A percentile compares a stretch with the other conserved stretches of the same genome.
Evolutionary conservation across 2,888 invertebrate genomes (phyloP).

Genomic region (Dusona sp.): DNA sequence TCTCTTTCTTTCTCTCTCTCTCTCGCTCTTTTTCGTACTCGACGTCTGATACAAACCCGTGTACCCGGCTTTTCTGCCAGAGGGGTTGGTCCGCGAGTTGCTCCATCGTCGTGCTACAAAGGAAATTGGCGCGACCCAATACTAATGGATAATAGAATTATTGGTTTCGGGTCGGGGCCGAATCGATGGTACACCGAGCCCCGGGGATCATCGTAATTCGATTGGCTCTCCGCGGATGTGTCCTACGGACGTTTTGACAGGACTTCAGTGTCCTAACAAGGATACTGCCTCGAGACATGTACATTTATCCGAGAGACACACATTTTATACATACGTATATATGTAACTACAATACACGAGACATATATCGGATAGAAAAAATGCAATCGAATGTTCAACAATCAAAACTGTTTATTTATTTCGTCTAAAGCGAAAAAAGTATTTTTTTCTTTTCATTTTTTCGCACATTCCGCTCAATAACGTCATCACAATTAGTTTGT

Average conservation of each 20-base stretch:
- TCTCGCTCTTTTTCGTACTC: neutral
- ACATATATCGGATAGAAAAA: neutral
- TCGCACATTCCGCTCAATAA: neutral
- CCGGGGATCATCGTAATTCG: conserved; percentile 85
- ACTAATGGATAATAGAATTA: conserved; percentile 85
- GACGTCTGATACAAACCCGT: conserved; percentile 37
- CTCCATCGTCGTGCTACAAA: conserved; percentile 62
- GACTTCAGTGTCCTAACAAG: conserved; percentile 83
- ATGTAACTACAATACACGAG: neutral
- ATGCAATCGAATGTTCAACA: neutral
- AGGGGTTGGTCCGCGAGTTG: conserved; percentile 53
- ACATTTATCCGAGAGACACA: conserved; percentile 65
- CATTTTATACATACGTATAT: conserved; percentile 8
- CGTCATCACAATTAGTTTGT: neutral
- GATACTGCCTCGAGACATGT: conserved; percentile 81
- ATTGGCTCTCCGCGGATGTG: conserved; percentile 82
- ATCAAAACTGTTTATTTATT: neutral
- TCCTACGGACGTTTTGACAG: conserved; percentile 85
- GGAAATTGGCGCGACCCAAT: conserved; percentile 84
- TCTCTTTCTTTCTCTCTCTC: conserved; percentile 27
- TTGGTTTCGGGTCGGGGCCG: conserved; percentile 81
- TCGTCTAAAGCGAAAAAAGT: neutral
- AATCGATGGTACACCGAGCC: conserved; percentile 72
- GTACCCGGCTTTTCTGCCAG: conserved; percentile 44
- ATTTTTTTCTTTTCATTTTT: too few relatives aligned